Percentiles rank a stretch among this genome's conserved stretches.
Evolutionary conservation across 2,113 vertebrate species (phyloP).

Genomic region (Oreochromis spilurus): DNA sequence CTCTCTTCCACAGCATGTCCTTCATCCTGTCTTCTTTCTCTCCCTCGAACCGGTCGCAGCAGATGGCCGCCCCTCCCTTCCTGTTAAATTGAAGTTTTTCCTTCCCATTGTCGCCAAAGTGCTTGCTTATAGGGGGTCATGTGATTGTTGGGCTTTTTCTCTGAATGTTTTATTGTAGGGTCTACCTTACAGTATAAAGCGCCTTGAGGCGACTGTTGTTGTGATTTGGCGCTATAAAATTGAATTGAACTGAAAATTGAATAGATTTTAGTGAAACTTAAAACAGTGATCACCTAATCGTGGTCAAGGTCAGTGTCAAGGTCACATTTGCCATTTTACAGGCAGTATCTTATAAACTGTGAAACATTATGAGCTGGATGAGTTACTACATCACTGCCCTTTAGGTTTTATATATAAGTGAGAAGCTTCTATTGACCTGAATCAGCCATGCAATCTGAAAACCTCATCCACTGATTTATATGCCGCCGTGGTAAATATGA

Average conservation of each 20-base stretch:
- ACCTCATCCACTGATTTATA: background rate
- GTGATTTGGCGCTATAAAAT: background rate
- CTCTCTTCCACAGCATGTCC: background rate
- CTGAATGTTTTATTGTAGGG: background rate
- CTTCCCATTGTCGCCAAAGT: background rate
- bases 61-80: rapidly evolving
- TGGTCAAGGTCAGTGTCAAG: background rate
- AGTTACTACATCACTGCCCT: background rate
- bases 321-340: background rate
- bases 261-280: background rate
- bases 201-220: background rate
- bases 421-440: background rate
- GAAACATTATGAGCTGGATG: background rate
- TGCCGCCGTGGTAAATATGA: background rate
- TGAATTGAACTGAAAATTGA: background rate
- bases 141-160: background rate
- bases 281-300: background rate
- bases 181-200: background rate
- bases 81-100: background rate
- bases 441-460: background rate
- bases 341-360: background rate
- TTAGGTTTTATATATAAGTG: background rate
- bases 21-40: background rate
- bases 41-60: background rate
- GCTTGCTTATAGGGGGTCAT: background rate